Evolutionary conservation across 2,113 vertebrate species (phyloP), one percentile per base, ranked within the genome.

Genomic region (Sterrhoptilus dennistouni): DNA sequence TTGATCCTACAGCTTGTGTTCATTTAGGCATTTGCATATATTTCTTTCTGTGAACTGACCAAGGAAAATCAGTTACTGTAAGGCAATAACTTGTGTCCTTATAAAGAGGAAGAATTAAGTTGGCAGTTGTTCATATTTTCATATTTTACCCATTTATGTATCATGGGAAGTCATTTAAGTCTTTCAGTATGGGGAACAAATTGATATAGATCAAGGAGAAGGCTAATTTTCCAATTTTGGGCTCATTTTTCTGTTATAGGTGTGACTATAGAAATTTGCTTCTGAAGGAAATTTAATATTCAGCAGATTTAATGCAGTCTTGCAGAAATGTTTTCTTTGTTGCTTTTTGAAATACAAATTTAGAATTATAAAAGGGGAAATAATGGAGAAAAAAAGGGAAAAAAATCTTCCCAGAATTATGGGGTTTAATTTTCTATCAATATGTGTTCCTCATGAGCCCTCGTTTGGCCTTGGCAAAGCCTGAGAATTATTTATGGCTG

Each of bases 11-110:
- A 90, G 64, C 83, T 95, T 96, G 86, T 95, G 72, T 83, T 95
- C 93, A 85, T 93, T 95, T 93, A 95, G 36, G 29, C 64, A 79
- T 97, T 95, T 95, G 42, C 74, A 74, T 96, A 50, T 82, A 92
- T 60, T 92, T 90, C 59, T 76, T 74, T 75, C 24, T 80, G 33
- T 83, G 60, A 93, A 83, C 38, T 82, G 61, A 78, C 90, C 87
- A 91, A 95, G 75, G 60, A 60, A 90, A 96, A 93, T 81, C 52
- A 91, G 80, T 89, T 95, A 50, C 53, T 87, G 12, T 74, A 91
- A 91, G 66, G 72, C 76, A 81, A 66, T 91, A 89, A 84, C 42
- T 90, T 92, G 12, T 81, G 42, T 83, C 60, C 57, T 89, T 82
- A 40, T 5, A 76, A 7, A 87, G 83, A 83, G 88, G 83, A 95